Conservation (phyloP, 2,797 vertebrate species). For the Eptatretus atami region DNA sequence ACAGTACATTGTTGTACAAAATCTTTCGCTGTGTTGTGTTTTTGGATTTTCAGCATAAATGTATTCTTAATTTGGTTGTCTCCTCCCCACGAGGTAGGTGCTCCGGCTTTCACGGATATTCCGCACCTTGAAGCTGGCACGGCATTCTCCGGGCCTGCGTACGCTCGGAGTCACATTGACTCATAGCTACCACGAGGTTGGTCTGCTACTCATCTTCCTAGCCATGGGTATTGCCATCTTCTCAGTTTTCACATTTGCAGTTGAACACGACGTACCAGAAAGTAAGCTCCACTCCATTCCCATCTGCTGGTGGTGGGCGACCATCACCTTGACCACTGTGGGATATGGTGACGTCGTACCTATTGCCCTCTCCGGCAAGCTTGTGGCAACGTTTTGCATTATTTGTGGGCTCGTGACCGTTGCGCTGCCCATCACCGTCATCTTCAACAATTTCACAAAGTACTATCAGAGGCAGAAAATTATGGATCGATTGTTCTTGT, state of each 20-base stretch:
- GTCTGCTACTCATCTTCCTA: slow-evolving; percentile 68
- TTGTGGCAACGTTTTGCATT: slow-evolving; percentile 73
- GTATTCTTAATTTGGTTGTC: no score
- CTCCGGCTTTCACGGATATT: slow-evolving; percentile 79
- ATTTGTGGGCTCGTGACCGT: slow-evolving; percentile 71
- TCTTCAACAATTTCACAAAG: slow-evolving; percentile 98
- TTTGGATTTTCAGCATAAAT: no score
- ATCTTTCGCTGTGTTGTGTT: no score
- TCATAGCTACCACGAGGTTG: slow-evolving; percentile 93
- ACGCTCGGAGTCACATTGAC: slow-evolving; percentile 66
- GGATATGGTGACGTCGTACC: slow-evolving; percentile 81
- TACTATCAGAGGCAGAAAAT: slow-evolving; percentile 84
- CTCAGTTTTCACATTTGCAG: slow-evolving; percentile 67
- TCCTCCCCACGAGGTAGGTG: slow-evolving; percentile 13
- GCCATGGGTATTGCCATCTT: slow-evolving; percentile 70
- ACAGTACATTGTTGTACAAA: no score
- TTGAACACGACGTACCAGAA: slow-evolving; percentile 63
- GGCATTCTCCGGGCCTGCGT: slow-evolving; percentile 69
- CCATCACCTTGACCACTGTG: slow-evolving; percentile 88
- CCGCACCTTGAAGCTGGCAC: slow-evolving; percentile 63
- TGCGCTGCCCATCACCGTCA: slow-evolving; percentile 85
- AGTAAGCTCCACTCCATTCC: slow-evolving; percentile 77
- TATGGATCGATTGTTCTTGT: slow-evolving; percentile 18
- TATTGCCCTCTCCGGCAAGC: slow-evolving; percentile 51
- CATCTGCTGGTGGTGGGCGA: slow-evolving; percentile 98